Evolutionary conservation across 2,888 invertebrate genomes (phyloP), one percentile per base, ranked within the genome.

Genomic region (Macrophya alboannulata): DNA sequence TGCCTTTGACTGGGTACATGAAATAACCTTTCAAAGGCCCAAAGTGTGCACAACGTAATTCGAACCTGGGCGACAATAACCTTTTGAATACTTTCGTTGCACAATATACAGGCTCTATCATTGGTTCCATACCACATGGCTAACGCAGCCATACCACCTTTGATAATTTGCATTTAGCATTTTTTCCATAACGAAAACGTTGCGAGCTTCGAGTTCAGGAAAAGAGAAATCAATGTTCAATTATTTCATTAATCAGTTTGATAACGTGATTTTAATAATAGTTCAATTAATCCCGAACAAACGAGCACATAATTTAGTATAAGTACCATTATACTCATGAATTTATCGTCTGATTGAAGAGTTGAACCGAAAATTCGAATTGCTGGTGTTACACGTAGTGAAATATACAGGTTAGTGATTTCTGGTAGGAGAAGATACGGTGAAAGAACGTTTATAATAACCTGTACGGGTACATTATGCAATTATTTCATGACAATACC

Each of bases 1-100:
- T 37, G 77, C 55, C 77, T 51, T 77, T 51, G 77, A 76, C 77
- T 77, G 37, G 37, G n/a, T n/a, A 9, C 77, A 17, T 37, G 31
- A 17, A 31, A 77, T 77, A 31, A 77, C 55, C 37, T 77, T 55
- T 77, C 51, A 77, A 4, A 55, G 31, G 17, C 77, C 77, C 37
- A n/a, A 77, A 55, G 17, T 31, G n/a, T 55, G 51, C 55, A 17
- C 45, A n/a, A 77, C 37, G 55, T 55, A 37, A 77, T 55, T 77
- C 37, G 37, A 77, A 77, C 5, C 37, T 55, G 77, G 37, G 55
- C 77, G 17, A 77, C 31, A 77, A 55, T 77, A 17, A 77, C 55
- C 77, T 77, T 77, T 55, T 55, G 2, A 77, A 51, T 55, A 17
- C 37, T 37, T 37, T 25, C 15, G 37, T n/a, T 15, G 55, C 37